Evolutionary conservation across 2,888 invertebrate genomes (phyloP), one percentile per base, ranked within the genome.

Genomic region (Tiliacea aurago): DNA sequence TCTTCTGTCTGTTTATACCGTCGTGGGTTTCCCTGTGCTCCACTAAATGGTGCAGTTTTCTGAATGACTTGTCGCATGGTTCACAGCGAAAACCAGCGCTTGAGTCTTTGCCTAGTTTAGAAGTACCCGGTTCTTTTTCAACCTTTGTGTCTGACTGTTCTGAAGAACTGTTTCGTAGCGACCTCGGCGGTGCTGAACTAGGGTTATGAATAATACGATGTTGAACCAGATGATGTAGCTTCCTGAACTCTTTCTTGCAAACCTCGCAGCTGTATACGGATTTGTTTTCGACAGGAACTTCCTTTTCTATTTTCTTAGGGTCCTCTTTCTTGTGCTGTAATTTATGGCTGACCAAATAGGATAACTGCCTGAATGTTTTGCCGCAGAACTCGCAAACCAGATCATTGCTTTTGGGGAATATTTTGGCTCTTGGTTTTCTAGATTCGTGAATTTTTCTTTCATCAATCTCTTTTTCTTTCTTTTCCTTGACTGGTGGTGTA

Each of bases 11-110:
- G 74, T 94, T 95, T 47, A 94, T 95, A 41, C 95, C 94, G 73
- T 95, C 96, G 66, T 96, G 96, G 2, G 95, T 95, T 84, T 96
- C 96, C 79, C 96, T 91, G 51, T 96, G 96, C 82, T 96, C 96
- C 11, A 96, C 96, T 28, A 96, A 90, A 86, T 96, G 96, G 80
- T 96, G 96, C 11, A 96, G 84, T 83, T 96, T 96, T 76, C 96
- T 92, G 75, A 96, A 96, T 0, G 96, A 96, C 81, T 96, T 96
- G 70, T 96, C 96, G 63, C 96, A 96, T 15, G 95, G 95, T 78
- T 96, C 96, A 72, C 96, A 96, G 10, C 96, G 93, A 84, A 96
- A 96, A 6, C 94, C 96, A 13, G 95, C 94, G 73, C 93, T 94
- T 11, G 90, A 87, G 71, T 96, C 95, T 33, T 95, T 94, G n/a